A percentile compares a stretch with the other conserved stretches of the same genome.
Conservation (phyloP, 2,113 vertebrate genomes). For the Oreochromis tanganicae region DNA sequence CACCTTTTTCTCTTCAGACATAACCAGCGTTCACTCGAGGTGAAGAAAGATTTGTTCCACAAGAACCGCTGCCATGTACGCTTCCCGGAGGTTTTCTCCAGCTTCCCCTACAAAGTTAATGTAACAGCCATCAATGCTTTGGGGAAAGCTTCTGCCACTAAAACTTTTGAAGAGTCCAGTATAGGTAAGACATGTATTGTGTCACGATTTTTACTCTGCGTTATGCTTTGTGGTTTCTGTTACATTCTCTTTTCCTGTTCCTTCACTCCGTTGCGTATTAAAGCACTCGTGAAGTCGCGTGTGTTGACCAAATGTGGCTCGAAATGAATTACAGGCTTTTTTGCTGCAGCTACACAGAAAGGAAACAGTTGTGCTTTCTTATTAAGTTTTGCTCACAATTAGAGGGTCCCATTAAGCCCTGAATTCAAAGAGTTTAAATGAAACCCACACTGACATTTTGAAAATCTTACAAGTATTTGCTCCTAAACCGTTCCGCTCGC, state of each 20-base stretch:
- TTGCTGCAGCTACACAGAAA: background rate
- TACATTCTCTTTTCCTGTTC: background rate
- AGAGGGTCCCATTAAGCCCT: background rate
- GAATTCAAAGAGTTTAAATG: background rate
- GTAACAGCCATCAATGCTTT: slow-evolving; percentile 87
- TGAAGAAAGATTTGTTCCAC: slow-evolving; percentile 81
- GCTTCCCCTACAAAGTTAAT: slow-evolving; percentile 87
- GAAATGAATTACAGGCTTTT: background rate
- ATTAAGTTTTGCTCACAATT: background rate
- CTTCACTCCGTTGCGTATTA: background rate
- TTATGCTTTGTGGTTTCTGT: background rate
- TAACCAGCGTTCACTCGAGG: slow-evolving; percentile 82
- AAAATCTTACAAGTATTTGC: background rate
- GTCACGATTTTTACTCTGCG: background rate
- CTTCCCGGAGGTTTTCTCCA: slow-evolving; percentile 92
- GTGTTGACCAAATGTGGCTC: background rate
- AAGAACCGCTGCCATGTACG: slow-evolving; percentile 93
- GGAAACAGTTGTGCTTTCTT: background rate
- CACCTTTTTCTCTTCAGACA: slow-evolving; percentile 68
- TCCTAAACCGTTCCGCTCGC: background rate
- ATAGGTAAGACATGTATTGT: slow-evolving; percentile 78
- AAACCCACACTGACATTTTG: background rate
- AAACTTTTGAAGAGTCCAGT: slow-evolving; percentile 86
- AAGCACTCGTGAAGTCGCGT: background rate
- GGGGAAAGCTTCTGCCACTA: slow-evolving; percentile 77